These are phyloP conservation scores for Hoplodrina blanda DNA, from an alignment of 2,888 invertebrate genomes.

Conservation along the genomic window DNA sequence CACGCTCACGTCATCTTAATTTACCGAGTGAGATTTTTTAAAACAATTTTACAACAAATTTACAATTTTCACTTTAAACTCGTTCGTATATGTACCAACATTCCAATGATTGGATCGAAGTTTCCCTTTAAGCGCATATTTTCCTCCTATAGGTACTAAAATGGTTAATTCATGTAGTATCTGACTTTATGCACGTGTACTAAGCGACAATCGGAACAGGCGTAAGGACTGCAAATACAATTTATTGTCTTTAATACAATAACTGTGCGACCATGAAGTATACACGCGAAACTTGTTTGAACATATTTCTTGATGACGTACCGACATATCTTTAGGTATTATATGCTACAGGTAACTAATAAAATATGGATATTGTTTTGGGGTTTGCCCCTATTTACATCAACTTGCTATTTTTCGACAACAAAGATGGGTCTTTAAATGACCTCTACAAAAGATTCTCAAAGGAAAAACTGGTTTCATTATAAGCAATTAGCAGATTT, in stretches of 20 bases:
- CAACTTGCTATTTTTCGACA: not conserved
- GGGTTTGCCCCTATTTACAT: not conserved
- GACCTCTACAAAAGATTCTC: not conserved
- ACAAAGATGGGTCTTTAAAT: not conserved
- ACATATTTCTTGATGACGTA: conserved; percentile 31
- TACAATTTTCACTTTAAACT: not conserved
- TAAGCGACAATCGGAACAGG: conserved; percentile 15
- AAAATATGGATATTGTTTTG: not conserved
- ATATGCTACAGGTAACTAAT: not conserved
- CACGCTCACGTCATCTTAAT: no score
- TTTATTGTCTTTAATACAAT: conserved; percentile 30
- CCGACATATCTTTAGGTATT: not conserved
- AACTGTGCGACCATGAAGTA: conserved; percentile 36
- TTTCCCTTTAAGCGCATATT: conserved; percentile 16
- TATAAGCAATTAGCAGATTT: not conserved
- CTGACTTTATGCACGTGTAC: conserved; percentile 11
- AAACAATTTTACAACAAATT: no score
- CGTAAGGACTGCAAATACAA: conserved; percentile 25
- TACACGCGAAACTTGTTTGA: conserved; percentile 21
- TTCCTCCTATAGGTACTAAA: conserved; percentile 12
- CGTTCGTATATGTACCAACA: not conserved
- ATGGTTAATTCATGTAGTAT: conserved; percentile 29
- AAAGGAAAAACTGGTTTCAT: not conserved
- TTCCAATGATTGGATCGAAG: not conserved
- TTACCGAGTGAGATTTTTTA: no score